phyloP scores from a whole-genome alignment of 2,113 vertebrate genomes.

The Pygoscelis antarcticus region DNA sequence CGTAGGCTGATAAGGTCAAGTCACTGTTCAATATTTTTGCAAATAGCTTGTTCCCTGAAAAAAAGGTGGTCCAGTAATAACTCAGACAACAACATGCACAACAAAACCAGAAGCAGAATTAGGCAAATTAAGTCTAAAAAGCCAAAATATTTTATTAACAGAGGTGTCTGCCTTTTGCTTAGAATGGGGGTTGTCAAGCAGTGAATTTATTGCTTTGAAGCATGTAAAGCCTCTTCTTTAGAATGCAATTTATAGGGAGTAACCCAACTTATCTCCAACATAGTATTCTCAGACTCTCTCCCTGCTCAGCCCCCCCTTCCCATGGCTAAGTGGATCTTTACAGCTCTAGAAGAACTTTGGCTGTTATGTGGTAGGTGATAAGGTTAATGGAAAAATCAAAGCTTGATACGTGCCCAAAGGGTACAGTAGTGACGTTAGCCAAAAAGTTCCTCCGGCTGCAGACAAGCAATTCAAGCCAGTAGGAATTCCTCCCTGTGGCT shows the following conservation, averaged over 20 bases:
- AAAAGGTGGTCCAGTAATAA: background rate
- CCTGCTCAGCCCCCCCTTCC: background rate
- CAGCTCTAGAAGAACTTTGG: background rate
- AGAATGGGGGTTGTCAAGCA: background rate
- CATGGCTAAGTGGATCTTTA: background rate
- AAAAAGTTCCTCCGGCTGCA: background rate
- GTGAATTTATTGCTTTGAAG: background rate
- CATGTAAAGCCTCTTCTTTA: background rate
- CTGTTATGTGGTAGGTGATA: background rate
- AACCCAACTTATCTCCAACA: background rate
- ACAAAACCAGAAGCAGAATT: background rate
- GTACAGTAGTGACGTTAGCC: background rate
- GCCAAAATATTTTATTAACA: background rate
- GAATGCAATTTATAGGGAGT: background rate
- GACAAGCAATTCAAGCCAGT: background rate
- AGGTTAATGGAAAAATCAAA: background rate
- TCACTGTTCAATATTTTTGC: background rate
- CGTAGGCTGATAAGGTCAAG: background rate
- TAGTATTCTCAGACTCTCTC: background rate
- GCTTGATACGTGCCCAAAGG: accelerated
- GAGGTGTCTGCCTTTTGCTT: background rate
- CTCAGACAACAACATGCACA: background rate
- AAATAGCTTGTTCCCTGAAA: background rate
- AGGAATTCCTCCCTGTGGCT: background rate
- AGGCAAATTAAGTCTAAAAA: background rate